Base-by-base conservation (phyloP, 2,797 vertebrate genomes). In the Tympanoctomys barrerae region DNA sequence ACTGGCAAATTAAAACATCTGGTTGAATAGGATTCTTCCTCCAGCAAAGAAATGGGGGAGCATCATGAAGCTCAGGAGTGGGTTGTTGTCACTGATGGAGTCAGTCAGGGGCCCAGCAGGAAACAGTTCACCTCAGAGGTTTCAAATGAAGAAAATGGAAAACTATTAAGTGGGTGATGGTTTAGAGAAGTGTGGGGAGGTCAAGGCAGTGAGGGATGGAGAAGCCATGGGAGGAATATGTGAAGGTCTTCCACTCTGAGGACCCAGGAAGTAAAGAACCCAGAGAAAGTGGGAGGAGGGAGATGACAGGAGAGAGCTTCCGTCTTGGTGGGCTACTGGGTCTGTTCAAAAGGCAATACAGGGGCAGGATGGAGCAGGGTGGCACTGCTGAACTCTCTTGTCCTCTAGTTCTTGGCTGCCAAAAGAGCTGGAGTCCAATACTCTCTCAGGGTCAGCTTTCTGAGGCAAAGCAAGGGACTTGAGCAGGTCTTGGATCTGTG, bases 91-190 rank as follows among this genome's bases (percentile, higher is more conserved):
- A n/a, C 8, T 68, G 59, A 59, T 33, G 24, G 0, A 80, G 36
- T 88, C 26, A 80, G n/a, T 33, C 33, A 94, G 59, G n/a, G 26
- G 33, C 28, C 7, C 62, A 91, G 9, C 42, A 68, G 26, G 57
- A 87, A 92, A 78, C 14, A 66, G 39, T 36, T 87, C 8, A 52
- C 22, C 42, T 52, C 18, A 49, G 79, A 75, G 39, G n/a, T 28
- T 52, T 88, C 73, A 59, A 39, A 64, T 77, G 89, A 94, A 80
- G 68, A 90, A 33, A 83, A 90, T 28, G 62, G 62, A 91, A 81
- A 13, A 93, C 0, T 54, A 31, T 8, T 19, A 26, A 90, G 68
- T 75, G 36, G 36, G 18, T 68, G 87, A 68, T 78, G 59, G 57
- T 90, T 61, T 86, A 46, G 4, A 66, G 66, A 94, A 64, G 18